Evolutionary conservation across 2,888 invertebrate species (phyloP), one percentile per base, ranked within the genome.

Genomic region (Thumatha senex): DNA sequence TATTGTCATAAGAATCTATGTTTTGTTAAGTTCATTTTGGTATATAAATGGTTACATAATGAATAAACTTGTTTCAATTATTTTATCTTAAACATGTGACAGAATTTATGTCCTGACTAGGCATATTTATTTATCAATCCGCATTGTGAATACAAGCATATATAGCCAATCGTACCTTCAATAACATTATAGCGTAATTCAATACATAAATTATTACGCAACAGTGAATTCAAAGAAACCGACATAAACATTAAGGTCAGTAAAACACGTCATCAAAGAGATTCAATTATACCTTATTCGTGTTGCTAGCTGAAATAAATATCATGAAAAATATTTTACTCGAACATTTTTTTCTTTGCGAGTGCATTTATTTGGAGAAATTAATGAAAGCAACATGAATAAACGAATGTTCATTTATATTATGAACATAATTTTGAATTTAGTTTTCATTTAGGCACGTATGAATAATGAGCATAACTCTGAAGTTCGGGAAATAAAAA

Each of bases 261-360:
- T 47, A n/a, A 13, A 29, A 47, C 40, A 15, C 15, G 36, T 41
- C 9, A 29, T 39, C 46, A 46, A 39, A 46, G 18, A 33, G 31
- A 40, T 39, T 35, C 35, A 46, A 46, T 40, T 33, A 40, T 33
- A 38, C 5, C 33, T 9, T 33, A 1, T 39, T 38, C 13, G n/a
- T 30, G 38, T 45, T 45, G 30, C 44, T 36, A 15, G 15, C 31
- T 31, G 4, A 14, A 45, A 46, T 38, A 46, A 46, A 46, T 39
- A 46, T 30, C 11, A 46, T 12, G 39, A 31, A 18, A 39, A 40
- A 39, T 14, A 40, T 45, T 46, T 33, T 15, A 10, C 15, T 30
- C 24, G n/a, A 39, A n/a, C 34, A 15, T 34, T 39, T 40, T 30
- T 39, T 39, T 39, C 36, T 36, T 14, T 24, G 11, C 18, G 39